phyloP scores from a whole-genome alignment of 2,113 vertebrate species.

The Megaleporinus macrocephalus region DNA sequence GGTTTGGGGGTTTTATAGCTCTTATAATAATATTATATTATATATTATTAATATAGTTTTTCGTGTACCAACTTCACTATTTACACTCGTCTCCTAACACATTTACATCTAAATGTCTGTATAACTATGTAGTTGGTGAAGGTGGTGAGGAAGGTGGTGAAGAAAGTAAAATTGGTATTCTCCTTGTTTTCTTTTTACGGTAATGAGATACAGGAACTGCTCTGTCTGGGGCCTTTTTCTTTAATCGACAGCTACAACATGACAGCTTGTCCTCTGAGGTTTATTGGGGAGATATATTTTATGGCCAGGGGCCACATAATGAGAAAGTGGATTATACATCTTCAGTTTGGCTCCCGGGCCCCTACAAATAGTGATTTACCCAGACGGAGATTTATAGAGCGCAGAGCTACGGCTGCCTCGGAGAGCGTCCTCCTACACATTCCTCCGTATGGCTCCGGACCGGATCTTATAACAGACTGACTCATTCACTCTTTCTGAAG shows the following conservation, averaged over 20 bases:
- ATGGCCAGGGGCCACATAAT: constrained; percentile 25
- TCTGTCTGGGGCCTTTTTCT: neutral
- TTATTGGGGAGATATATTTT: constrained; percentile 15
- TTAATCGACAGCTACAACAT: neutral
- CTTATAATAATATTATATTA: too few species aligned
- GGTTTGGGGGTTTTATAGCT: too few species aligned
- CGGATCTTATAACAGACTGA: too few species aligned
- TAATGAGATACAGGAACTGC: too few species aligned
- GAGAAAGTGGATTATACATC: constrained; percentile 14
- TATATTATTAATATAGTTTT: too few species aligned
- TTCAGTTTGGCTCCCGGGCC: constrained; percentile 23
- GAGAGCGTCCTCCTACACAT: constrained; percentile 44
- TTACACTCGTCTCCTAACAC: too few species aligned
- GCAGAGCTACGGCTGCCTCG: constrained; percentile 18
- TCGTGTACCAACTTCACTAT: too few species aligned
- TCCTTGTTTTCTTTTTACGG: too few species aligned
- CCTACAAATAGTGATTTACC: constrained; percentile 48
- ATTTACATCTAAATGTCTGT: too few species aligned
- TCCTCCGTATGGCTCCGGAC: constrained; percentile 5
- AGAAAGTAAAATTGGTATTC: too few species aligned
- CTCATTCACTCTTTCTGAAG: constrained; percentile 23
- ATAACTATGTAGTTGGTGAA: too few species aligned
- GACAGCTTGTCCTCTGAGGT: neutral
- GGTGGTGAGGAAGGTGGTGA: too few species aligned
- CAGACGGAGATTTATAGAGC: constrained; percentile 41